These are phyloP conservation scores for Chaetogeoica ovagalla DNA, from an alignment of 2,888 invertebrate species.

Conservation along the genomic window DNA sequence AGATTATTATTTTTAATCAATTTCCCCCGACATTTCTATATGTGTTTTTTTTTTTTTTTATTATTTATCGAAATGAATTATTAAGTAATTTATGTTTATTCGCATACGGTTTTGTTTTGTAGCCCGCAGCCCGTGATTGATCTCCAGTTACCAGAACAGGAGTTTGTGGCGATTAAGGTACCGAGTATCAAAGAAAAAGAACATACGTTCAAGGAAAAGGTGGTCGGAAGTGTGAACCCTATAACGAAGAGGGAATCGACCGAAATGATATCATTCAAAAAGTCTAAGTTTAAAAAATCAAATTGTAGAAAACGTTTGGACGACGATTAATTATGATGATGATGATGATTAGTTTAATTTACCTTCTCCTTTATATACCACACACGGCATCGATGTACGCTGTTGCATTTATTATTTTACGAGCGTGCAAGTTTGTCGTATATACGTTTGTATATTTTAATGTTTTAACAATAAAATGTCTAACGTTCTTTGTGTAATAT, in stretches of 20 bases:
- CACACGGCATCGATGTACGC: not conserved
- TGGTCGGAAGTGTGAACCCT: conserved; percentile 52
- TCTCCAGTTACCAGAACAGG: conserved; percentile 70
- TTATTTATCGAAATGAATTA: not conserved
- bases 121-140: conserved; percentile 61
- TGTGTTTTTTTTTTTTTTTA: not conserved
- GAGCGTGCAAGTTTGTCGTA: not conserved
- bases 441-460: not conserved
- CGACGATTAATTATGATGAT: conserved; percentile 61
- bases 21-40: no score
- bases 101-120: not conserved
- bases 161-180: conserved; percentile 56
- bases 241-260: conserved; percentile 6
- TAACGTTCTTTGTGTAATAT: not conserved
- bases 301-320: conserved; percentile 69
- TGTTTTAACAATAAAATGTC: not conserved
- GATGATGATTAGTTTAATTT: not conserved
- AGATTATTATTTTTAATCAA: no score
- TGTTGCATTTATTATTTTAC: not conserved
- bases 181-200: conserved; percentile 56
- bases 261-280: conserved; percentile 66
- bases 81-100: not conserved
- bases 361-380: not conserved
- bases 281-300: conserved; percentile 69
- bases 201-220: conserved; percentile 59